Evolutionary conservation across 2,888 invertebrate genomes (phyloP).

Genomic region (Thereva nobilitata): DNA sequence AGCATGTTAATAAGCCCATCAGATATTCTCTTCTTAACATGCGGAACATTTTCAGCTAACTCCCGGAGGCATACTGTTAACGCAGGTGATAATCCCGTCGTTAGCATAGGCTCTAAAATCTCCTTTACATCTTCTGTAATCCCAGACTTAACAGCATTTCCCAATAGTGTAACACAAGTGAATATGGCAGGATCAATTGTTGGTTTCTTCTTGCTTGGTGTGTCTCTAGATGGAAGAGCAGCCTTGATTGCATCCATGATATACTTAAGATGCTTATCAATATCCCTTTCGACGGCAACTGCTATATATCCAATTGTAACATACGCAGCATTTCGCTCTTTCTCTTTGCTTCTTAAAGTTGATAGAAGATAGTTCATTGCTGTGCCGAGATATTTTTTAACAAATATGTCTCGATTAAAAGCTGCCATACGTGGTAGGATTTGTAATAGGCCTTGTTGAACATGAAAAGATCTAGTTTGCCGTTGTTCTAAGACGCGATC

Average conservation of each 20-base stretch:
- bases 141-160: conserved; percentile 80
- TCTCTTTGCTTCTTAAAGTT: conserved; percentile 78
- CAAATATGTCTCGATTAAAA: conserved; percentile 83
- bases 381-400: conserved; percentile 71
- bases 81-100: conserved; percentile 87
- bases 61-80: conserved; percentile 90
- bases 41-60: conserved; percentile 84
- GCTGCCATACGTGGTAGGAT: conserved; percentile 91
- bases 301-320: conserved; percentile 89
- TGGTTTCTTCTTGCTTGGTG: conserved; percentile 73
- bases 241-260: conserved; percentile 84
- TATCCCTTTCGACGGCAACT: conserved; percentile 82
- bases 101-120: conserved; percentile 88
- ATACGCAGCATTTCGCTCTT: conserved; percentile 85
- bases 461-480: conserved; percentile 72
- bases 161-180: conserved; percentile 88
- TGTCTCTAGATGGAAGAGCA: conserved; percentile 77
- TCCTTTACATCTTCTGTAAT: conserved; percentile 80
- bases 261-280: conserved; percentile 76
- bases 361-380: conserved; percentile 78
- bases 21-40: conserved; percentile 86
- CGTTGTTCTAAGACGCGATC: conserved; percentile 77
- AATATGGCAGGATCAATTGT: conserved; percentile 87
- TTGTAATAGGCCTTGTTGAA: conserved; percentile 84
- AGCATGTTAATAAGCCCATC: conserved; percentile 91